phyloP scores from a whole-genome alignment of 2,888 invertebrate genomes.

The Nemotelus pantherinus region DNA sequence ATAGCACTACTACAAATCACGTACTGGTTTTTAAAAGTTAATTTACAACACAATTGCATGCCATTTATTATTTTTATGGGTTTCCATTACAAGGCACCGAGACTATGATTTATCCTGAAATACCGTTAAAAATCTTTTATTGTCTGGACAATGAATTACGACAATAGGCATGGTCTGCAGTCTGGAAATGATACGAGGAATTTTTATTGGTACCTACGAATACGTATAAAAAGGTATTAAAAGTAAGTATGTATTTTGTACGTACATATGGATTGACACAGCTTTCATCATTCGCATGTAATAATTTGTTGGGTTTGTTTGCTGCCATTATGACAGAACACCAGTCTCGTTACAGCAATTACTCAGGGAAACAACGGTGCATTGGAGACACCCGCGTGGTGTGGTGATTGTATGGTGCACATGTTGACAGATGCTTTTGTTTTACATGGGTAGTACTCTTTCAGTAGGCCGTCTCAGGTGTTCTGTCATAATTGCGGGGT shows the following conservation, averaged over 20 bases:
- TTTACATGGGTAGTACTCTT: too few relatives aligned
- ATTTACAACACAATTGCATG: conserved; percentile 46
- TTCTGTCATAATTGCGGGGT: too few relatives aligned
- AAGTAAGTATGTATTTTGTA: neutral
- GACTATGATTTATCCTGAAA: conserved; percentile 41
- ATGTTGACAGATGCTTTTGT: too few relatives aligned
- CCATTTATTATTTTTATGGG: conserved; percentile 45
- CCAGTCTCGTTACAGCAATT: too few relatives aligned
- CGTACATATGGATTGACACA: too few relatives aligned
- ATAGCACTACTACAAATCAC: conserved; percentile 35
- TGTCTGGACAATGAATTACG: conserved; percentile 39
- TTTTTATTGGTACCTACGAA: conserved; percentile 11
- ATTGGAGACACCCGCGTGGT: too few relatives aligned
- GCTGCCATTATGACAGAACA: too few relatives aligned
- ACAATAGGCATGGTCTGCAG: neutral
- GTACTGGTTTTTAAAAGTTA: conserved; percentile 45
- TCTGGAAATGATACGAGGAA: conserved; percentile 36
- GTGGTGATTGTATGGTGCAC: too few relatives aligned
- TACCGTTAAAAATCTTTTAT: conserved; percentile 40
- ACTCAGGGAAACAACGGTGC: too few relatives aligned
- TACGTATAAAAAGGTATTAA: neutral
- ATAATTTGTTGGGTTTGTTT: too few relatives aligned
- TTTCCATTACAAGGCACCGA: conserved; percentile 42
- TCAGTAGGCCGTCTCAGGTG: too few relatives aligned
- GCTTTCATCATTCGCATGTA: too few relatives aligned